These are phyloP conservation scores for Euwallacea fornicatus DNA, from an alignment of 1,140 invertebrate species.

Conservation along the genomic window DNA sequence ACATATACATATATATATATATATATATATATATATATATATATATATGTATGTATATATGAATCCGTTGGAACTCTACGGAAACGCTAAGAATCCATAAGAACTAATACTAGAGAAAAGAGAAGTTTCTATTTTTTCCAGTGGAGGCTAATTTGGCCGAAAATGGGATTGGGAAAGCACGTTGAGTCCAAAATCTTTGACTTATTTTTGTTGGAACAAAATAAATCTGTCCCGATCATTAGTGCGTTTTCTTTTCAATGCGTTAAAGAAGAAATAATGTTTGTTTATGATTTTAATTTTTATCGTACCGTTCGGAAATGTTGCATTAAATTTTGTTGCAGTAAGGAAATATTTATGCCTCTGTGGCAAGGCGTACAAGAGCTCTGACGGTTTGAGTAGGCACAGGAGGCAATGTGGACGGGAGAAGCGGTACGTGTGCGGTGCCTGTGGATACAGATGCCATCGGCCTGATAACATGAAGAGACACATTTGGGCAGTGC, in stretches of 20 bases:
- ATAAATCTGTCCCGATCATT: no score
- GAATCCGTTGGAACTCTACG: no score
- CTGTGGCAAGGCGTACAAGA: constrained; percentile 37
- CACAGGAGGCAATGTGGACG: constrained; percentile 36
- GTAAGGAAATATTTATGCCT: constrained; percentile 1
- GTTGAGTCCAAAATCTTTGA: not conserved
- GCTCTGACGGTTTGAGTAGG: constrained; percentile 35
- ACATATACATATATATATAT: no score
- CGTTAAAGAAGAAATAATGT: no score
- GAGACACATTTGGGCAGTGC: not conserved
- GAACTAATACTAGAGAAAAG: constrained; percentile 9
- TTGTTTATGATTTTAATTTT: no score
- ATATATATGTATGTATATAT: no score
- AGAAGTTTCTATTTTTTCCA: not conserved
- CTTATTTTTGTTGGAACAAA: no score
- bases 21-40: no score
- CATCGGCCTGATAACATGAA: not conserved
- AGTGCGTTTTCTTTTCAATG: no score
- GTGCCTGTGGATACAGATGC: not conserved
- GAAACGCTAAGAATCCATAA: constrained; percentile 3
- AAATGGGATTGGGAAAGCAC: constrained; percentile 10
- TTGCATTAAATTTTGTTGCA: no score
- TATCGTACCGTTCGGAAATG: no score
- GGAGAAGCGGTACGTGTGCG: constrained; percentile 20
- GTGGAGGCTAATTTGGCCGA: not conserved